phyloP scores from a whole-genome alignment of 2,797 vertebrate species.

The Coreius guichenoti region DNA sequence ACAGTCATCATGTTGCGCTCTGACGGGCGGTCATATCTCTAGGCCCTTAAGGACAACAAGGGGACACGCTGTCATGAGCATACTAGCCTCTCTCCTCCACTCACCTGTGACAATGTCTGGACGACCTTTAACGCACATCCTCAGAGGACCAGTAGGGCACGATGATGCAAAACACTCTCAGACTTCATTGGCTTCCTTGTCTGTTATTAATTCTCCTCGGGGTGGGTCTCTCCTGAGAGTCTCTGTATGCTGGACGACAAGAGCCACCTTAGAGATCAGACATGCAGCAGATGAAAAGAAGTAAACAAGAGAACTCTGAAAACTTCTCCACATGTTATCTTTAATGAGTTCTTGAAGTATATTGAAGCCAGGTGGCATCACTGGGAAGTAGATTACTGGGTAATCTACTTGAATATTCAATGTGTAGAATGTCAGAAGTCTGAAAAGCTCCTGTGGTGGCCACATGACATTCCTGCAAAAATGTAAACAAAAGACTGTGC shows the following conservation, averaged over 20 bases:
- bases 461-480: slow-evolving; percentile 32
- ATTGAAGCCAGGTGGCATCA: slow-evolving; percentile 40
- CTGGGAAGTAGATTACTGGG: slow-evolving; percentile 25
- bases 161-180: slow-evolving; percentile 72
- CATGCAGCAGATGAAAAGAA: slow-evolving; percentile 62
- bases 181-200: slow-evolving; percentile 68
- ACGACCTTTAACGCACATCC: slow-evolving; percentile 77
- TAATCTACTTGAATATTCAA: slow-evolving; percentile 10
- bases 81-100: slow-evolving; percentile 61
- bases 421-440: slow-evolving; percentile 13
- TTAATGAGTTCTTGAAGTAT: slow-evolving; percentile 16
- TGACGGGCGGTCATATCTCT: slow-evolving; percentile 73
- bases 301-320: slow-evolving; percentile 70
- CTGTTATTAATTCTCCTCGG: slow-evolving; percentile 69
- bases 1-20: slow-evolving; percentile 78
- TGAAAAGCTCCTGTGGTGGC: slow-evolving; percentile 11
- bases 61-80: slow-evolving; percentile 78
- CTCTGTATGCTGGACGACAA: slow-evolving; percentile 63
- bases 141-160: slow-evolving; percentile 64
- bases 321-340: slow-evolving; percentile 64
- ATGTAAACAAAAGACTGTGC: slow-evolving; percentile 32
- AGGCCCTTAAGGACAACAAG: slow-evolving; percentile 73
- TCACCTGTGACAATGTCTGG: slow-evolving; percentile 75
- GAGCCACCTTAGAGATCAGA: slow-evolving; percentile 72
- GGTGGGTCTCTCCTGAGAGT: slow-evolving; percentile 64